These are phyloP conservation scores for Pyrgilauda ruficollis DNA, from an alignment of 2,113 vertebrate species.

Conservation along the genomic window DNA sequence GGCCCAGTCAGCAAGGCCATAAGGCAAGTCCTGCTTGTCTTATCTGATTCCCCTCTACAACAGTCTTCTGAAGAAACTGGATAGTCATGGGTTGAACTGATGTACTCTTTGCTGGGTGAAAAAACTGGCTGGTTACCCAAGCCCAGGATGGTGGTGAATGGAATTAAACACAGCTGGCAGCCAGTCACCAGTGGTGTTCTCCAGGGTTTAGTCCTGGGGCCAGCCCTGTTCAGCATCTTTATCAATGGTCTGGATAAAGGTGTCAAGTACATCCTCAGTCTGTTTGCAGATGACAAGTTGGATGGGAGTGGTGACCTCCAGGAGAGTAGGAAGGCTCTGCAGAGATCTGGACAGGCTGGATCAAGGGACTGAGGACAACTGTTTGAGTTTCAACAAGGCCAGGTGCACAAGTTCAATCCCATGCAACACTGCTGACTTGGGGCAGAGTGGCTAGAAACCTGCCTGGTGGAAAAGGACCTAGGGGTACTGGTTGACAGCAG, in stretches of 20 bases:
- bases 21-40: background rate
- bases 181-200: background rate
- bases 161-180: background rate
- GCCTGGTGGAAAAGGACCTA: background rate
- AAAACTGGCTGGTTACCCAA: background rate
- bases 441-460: background rate
- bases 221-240: background rate
- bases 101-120: background rate
- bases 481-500: background rate
- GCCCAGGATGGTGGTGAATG: background rate
- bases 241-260: background rate
- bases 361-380: rapidly evolving
- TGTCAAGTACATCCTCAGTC: background rate
- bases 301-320: background rate
- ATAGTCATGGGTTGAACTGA: too few species aligned
- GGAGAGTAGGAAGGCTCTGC: background rate
- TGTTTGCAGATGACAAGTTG: background rate
- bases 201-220: background rate
- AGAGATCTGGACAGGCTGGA: background rate
- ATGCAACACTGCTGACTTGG: background rate
- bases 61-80: background rate
- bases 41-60: background rate
- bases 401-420: background rate
- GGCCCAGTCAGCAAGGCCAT: background rate
- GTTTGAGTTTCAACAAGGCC: background rate